Evolutionary conservation across 2,113 vertebrate species (phyloP), one percentile per base, ranked within the genome.

Genomic region (Marcusenius ussheri): DNA sequence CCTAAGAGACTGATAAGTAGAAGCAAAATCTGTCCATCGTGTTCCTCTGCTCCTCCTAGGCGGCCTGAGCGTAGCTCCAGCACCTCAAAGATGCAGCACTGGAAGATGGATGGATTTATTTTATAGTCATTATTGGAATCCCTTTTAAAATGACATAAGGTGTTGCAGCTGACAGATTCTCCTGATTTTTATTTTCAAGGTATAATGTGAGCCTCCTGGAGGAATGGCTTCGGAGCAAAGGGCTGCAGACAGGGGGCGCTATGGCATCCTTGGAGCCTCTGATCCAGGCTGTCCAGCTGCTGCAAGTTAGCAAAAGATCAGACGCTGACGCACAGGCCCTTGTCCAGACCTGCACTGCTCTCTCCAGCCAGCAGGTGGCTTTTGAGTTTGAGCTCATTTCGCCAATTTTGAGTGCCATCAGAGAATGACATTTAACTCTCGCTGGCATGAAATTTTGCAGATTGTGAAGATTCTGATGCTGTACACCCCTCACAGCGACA

Each of bases 191-290:
- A 87, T 5, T 45, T 0, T 1, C 89, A 97, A 56, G 97, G 70
- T 96, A 96, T 91, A 97, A 97, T 19, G 92, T 96, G 49, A 97
- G 96, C 84, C 93, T 96, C 27, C 88, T 97, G 90, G 95, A 97
- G 93, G 97, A 97, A 91, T 97, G 97, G 96, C 93, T 97, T 94
- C 93, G 94, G 39, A 92, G 92, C 10, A 91, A 91, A 24, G 93
- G 92, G 4, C 92, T 97, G 90, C 95, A 94, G 91, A 92, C 95
- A 91, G 95, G 94, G 0, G 95, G 95, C 17, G 92, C 95, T 91
- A 83, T 86, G 0, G 92, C 95, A 70, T 39, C 94, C 39, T 91
- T 97, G 86, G 94, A 97, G 93, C 96, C 97, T 0, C 95, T 97
- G 66, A 96, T 96, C 49, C 96, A 97, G 91, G 96, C 96, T 0